Evolutionary conservation across 1,140 invertebrate genomes (phyloP).

Genomic region (Hycleus cichorii): DNA sequence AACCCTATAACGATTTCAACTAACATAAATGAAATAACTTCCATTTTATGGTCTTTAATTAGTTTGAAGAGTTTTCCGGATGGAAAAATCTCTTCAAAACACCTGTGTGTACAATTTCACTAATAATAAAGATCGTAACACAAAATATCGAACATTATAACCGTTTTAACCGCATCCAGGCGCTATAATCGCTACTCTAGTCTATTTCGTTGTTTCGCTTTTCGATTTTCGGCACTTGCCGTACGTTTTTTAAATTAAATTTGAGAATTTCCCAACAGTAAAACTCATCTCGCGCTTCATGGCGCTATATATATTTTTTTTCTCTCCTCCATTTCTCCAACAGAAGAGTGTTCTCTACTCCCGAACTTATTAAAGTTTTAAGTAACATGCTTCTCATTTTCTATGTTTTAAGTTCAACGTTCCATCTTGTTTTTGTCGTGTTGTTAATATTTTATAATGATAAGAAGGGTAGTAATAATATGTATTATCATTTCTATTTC

Average conservation of each 20-base stretch:
- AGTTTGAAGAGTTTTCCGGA: too few species aligned
- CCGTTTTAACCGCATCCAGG: too few species aligned
- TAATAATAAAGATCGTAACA: too few species aligned
- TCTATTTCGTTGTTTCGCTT: too few species aligned
- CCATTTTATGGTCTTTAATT: too few species aligned
- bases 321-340: not conserved
- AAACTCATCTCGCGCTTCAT: not conserved
- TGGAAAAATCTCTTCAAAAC: too few species aligned
- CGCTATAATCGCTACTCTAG: too few species aligned
- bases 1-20: too few species aligned
- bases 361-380: constrained; percentile 5
- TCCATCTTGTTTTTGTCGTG: not conserved
- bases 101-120: not conserved
- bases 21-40: too few species aligned
- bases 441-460: constrained; percentile 8
- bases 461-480: not conserved
- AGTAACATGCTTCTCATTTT: constrained; percentile 9
- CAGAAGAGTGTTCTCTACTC: too few species aligned
- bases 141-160: too few species aligned
- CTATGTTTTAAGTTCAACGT: constrained; percentile 1
- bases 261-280: not conserved
- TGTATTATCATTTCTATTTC: too few species aligned
- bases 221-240: not conserved
- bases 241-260: not conserved
- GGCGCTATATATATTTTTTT: not conserved